Evolutionary conservation across 2,797 vertebrate genomes (phyloP).

Genomic region (Tokudaia tokunoshimensis): DNA sequence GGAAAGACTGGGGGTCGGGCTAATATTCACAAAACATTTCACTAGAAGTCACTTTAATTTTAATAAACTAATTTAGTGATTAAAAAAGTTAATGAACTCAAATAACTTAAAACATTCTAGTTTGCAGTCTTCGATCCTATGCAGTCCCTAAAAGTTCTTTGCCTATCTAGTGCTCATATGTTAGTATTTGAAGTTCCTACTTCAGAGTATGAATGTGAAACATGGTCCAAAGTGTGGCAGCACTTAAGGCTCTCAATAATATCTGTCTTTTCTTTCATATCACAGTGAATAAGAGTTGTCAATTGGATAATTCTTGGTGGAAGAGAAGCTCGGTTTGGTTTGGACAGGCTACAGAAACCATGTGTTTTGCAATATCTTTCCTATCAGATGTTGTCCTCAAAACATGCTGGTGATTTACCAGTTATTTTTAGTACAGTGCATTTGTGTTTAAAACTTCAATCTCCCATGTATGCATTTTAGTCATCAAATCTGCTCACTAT

Average conservation of each 20-base stretch:
- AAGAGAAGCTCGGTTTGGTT: background rate
- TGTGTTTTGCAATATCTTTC: constrained; percentile 1
- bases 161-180: background rate
- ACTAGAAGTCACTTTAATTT: background rate
- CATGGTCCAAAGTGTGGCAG: background rate
- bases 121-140: background rate
- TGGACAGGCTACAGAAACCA: background rate
- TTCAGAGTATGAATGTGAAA: background rate
- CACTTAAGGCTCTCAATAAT: background rate
- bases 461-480: constrained; percentile 9
- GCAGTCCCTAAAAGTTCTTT: background rate
- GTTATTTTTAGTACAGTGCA: constrained; percentile 53
- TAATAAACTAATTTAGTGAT: background rate
- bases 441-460: constrained; percentile 42
- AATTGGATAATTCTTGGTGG: background rate
- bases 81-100: background rate
- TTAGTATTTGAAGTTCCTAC: background rate
- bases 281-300: background rate
- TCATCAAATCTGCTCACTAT: constrained; percentile 56
- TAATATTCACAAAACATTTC: background rate
- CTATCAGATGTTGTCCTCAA: constrained; percentile 39
- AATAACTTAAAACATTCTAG: background rate
- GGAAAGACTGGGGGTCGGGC: background rate
- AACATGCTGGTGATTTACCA: background rate
- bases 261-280: background rate